Percentiles rank a stretch among this genome's conserved stretches.
These are phyloP conservation scores for Smithornis capensis DNA, from an alignment of 2,113 vertebrate genomes.

Conservation along the genomic window DNA sequence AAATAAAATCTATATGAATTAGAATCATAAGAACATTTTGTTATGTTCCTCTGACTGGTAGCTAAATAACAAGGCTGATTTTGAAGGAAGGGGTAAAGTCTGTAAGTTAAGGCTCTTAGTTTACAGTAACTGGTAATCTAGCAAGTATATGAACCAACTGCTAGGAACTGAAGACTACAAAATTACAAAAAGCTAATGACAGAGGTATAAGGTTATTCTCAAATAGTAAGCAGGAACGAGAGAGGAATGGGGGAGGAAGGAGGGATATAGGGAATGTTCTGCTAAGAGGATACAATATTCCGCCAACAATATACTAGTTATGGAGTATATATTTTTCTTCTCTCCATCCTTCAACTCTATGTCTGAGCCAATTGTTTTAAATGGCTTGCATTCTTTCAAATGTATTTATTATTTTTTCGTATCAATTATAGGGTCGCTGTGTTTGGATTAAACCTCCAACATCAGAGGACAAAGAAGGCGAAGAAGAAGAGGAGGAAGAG, in stretches of 20 bases:
- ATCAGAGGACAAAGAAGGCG: conserved; percentile 68
- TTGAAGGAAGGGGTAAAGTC: neutral
- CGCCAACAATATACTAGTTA: neutral
- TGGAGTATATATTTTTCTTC: neutral
- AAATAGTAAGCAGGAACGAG: neutral
- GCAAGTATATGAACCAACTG: neutral
- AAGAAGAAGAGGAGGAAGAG: conserved; percentile 71
- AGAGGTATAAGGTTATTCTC: neutral
- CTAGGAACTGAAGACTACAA: neutral
- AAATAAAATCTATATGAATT: neutral
- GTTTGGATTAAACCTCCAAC: conserved; percentile 87
- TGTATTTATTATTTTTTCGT: neutral
- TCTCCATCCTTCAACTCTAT: accelerated
- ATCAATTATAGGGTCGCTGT: conserved; percentile 84
- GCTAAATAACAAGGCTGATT: neutral
- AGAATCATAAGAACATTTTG: neutral
- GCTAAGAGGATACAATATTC: neutral
- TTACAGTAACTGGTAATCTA: neutral
- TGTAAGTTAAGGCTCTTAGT: neutral
- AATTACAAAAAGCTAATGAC: neutral
- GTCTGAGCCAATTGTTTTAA: neutral
- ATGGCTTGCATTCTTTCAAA: neutral
- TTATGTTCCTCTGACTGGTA: neutral
- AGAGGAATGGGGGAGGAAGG: neutral
- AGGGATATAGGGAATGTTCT: neutral